Conservation (phyloP, 2,888 invertebrate genomes). For the Tyria jacobaeae region DNA sequence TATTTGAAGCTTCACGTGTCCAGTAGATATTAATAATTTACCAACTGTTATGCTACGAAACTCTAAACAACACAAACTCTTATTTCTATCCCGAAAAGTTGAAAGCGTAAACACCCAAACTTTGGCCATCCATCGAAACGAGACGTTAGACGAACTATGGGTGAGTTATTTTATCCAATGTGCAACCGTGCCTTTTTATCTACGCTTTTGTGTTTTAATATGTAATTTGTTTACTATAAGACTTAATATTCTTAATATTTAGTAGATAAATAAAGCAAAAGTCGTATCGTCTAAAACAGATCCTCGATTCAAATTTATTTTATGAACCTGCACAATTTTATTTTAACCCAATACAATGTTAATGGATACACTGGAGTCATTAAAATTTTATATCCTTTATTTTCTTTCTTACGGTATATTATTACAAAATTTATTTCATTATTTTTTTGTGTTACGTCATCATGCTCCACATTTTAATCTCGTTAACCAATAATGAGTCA, state of each 20-base stretch:
- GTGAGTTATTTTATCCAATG: too few relatives aligned
- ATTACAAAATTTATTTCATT: neutral
- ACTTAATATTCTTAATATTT: neutral
- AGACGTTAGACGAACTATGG: too few relatives aligned
- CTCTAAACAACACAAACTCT: too few relatives aligned
- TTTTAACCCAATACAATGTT: slow-evolving; percentile 15
- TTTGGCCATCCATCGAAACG: too few relatives aligned
- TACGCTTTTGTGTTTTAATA: neutral
- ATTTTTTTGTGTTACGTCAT: too few relatives aligned
- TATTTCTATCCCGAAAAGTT: too few relatives aligned
- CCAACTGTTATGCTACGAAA: too few relatives aligned
- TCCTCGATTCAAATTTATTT: slow-evolving; percentile 17
- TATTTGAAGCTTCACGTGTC: too few relatives aligned
- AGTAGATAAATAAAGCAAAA: neutral
- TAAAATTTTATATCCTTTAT: slow-evolving; percentile 13
- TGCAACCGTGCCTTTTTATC: neutral
- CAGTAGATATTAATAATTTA: too few relatives aligned
- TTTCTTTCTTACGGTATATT: neutral
- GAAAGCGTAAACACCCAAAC: too few relatives aligned
- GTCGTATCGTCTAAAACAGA: slow-evolving; percentile 20
- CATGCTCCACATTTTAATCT: neutral
- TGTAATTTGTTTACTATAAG: too few relatives aligned
- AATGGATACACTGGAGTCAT: slow-evolving; percentile 16
- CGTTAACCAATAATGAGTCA: neutral
- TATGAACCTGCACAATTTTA: slow-evolving; percentile 20